Evolutionary conservation across 2,797 vertebrate species (phyloP).

Genomic region (Lophotriccus pileatus): DNA sequence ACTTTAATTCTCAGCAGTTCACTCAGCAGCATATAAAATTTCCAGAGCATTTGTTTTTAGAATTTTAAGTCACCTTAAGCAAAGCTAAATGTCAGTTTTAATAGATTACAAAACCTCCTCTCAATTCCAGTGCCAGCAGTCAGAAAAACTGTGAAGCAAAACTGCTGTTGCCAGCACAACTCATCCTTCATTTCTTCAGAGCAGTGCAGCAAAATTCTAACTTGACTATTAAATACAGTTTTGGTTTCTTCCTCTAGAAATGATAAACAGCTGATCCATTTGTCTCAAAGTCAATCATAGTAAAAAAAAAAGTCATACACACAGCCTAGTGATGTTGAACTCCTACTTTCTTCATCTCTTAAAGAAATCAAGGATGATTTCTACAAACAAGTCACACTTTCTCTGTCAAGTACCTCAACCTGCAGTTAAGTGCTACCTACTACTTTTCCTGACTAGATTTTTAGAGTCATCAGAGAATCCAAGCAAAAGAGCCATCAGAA

Average conservation of each 20-base stretch:
- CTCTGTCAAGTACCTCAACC: not conserved
- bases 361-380: not conserved
- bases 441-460: not conserved
- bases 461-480: not conserved
- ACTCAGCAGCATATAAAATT: not conserved
- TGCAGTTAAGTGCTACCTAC: not conserved
- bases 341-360: not conserved
- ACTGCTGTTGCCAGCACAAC: conserved; percentile 6
- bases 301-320: not conserved
- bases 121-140: not conserved
- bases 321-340: not conserved
- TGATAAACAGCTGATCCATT: not conserved
- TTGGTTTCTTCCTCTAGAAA: not conserved
- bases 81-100: conserved; percentile 45
- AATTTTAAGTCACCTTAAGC: conserved; percentile 22
- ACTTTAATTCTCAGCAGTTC: not conserved
- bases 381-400: not conserved
- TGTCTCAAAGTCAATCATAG: not conserved
- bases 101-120: conserved; percentile 1
- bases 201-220: not conserved
- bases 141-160: not conserved
- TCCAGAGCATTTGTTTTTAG: conserved; percentile 8
- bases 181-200: conserved; percentile 9
- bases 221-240: not conserved
- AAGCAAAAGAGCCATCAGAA: not conserved